These are phyloP conservation scores for Phaethornis superciliosus DNA, from an alignment of 2,113 vertebrate species.

Conservation along the genomic window DNA sequence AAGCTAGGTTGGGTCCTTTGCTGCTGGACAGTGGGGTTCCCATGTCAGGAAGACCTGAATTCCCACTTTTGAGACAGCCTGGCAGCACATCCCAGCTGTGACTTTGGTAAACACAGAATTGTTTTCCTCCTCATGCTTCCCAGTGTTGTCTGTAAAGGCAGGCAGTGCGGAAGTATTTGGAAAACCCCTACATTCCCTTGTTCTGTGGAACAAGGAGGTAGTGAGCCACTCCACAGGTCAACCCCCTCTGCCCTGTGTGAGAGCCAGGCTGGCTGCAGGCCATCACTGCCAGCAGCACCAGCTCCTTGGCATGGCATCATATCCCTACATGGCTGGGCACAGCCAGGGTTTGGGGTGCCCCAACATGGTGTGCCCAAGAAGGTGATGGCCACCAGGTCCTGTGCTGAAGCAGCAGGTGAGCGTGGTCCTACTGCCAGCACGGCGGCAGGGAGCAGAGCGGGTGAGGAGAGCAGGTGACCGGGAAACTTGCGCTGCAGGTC, in stretches of 20 bases:
- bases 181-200: constrained; percentile 45
- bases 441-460: background rate
- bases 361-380: background rate
- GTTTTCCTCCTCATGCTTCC: background rate
- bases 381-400: background rate
- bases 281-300: background rate
- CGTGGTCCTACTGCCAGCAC: background rate
- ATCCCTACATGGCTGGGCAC: background rate
- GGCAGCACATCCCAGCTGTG: background rate
- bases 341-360: background rate
- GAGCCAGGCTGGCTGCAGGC: background rate
- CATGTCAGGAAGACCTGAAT: background rate
- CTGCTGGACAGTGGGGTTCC: background rate
- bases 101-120: background rate
- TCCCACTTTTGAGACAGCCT: background rate
- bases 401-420: background rate
- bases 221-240: background rate
- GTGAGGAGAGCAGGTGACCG: background rate
- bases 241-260: background rate
- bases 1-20: background rate
- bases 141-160: fast-evolving
- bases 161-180: background rate
- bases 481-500: constrained; percentile 58
- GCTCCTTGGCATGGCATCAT: background rate
- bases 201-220: background rate